Base-by-base conservation (phyloP, 2,888 invertebrate genomes). In the Gastracanthus pulcherrimus region DNA sequence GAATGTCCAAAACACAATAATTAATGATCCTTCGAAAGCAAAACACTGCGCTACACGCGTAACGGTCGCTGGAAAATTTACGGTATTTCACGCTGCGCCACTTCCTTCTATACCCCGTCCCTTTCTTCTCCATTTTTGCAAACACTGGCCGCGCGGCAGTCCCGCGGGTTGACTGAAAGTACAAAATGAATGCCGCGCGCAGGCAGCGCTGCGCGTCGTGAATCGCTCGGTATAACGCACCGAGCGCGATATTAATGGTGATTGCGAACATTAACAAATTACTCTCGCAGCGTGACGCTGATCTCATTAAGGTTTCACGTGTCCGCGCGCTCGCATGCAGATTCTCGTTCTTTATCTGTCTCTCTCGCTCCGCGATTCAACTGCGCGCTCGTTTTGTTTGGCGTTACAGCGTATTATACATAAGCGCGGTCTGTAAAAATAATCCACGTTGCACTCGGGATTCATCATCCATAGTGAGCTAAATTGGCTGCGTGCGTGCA, bases 231-330 rank as follows among this genome's bases (percentile, higher is more conserved):
- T 60, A 60, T 34, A 26, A 11, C 31, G n/a, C 29, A 9, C 55
- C 23, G 9, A 23, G 55, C 26, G 26, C 55, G 26, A 34, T 74
- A 66, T 66, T 76, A 66, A 76, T 76, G 66, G 51, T 38, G 51
- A 66, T 66, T 66, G 75, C 75, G 38, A 66, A 38, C 75, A 76
- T 76, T 76, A 76, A 76, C 75, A 66, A 76, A 76, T 76, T 76
- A 66, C 51, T 45, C 38, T 51, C 75, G n/a, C 66, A 66, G 66
- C 75, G n/a, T 66, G 75, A n/a, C n/a, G 55, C 55, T 76, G 75
- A 76, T 76, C 84, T 85, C 85, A 84, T 85, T 85, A 84, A 81
- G 58, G 76, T 79, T 79, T 41, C 67, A 82, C 75, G 31, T 34
- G 34, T 34, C 48, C 48, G 48, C 19, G 3, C 48, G 23, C 41